Evolutionary conservation across 2,113 vertebrate species (phyloP).

Genomic region (Hymenochirus boettgeri): DNA sequence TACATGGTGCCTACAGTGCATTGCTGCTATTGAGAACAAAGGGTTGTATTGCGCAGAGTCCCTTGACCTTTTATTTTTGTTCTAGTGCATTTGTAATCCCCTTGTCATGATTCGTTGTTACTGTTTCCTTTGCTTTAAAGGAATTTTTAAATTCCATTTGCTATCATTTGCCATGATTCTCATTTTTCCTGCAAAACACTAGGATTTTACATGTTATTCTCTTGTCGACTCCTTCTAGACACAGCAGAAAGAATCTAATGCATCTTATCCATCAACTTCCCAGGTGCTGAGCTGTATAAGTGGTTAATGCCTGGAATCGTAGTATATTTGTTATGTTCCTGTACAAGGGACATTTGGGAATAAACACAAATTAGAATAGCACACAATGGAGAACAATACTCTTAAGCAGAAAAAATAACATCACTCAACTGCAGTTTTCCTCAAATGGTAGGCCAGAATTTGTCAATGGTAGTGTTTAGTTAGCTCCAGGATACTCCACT

Average conservation of each 20-base stretch:
- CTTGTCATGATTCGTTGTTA: constrained; percentile 36
- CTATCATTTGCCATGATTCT: constrained; percentile 16
- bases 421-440: not conserved
- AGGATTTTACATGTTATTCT: constrained; percentile 19
- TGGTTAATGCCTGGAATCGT: not conserved
- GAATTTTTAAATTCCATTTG: constrained; percentile 11
- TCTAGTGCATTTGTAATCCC: constrained; percentile 27
- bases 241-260: constrained; percentile 13
- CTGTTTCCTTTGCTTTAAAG: constrained; percentile 15
- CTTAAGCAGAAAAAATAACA: not conserved
- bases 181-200: constrained; percentile 17
- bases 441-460: not conserved
- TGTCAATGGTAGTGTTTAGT: not conserved
- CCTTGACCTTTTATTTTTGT: constrained; percentile 24
- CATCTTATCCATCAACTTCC: constrained; percentile 2
- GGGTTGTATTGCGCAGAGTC: constrained; percentile 18
- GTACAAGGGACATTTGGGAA: not conserved
- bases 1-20: constrained; percentile 22
- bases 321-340: not conserved
- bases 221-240: constrained; percentile 6
- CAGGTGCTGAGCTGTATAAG: not conserved
- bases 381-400: not conserved
- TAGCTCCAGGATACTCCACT: not conserved
- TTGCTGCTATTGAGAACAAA: constrained; percentile 35
- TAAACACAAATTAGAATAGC: constrained; percentile 1